These are phyloP conservation scores for Aldrovandia affinis DNA, from an alignment of 2,797 vertebrate genomes.

Conservation along the genomic window DNA sequence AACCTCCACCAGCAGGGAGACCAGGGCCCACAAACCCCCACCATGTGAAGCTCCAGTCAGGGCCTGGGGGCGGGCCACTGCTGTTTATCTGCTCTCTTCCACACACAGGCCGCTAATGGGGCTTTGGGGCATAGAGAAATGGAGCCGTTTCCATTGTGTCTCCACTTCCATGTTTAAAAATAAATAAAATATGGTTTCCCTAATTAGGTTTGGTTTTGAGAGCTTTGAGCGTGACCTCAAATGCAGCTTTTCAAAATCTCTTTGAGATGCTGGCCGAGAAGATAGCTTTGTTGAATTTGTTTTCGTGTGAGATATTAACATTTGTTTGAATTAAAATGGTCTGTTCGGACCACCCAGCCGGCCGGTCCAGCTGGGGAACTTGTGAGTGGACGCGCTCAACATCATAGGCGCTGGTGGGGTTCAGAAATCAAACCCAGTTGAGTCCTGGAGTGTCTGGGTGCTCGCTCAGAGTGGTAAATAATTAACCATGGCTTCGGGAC, in stretches of 20 bases:
- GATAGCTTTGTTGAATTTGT: not conserved
- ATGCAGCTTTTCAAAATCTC: not conserved
- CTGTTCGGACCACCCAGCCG: not conserved
- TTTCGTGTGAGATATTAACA: not conserved
- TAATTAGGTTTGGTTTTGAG: not conserved
- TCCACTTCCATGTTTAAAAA: not conserved
- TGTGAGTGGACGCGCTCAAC: not conserved
- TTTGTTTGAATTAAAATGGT: not conserved
- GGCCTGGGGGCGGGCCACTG: not conserved
- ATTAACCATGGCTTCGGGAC: conserved; percentile 23
- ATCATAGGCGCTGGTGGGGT: not conserved
- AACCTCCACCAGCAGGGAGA: not conserved
- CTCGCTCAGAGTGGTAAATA: not conserved
- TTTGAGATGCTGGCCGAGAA: not conserved
- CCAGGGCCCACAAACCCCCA: not conserved
- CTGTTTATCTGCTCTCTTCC: not conserved
- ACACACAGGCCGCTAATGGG: not conserved
- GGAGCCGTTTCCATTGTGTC: not conserved
- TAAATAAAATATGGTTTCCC: not conserved
- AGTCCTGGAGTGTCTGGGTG: not conserved
- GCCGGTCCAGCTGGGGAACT: not conserved
- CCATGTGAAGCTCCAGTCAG: not conserved
- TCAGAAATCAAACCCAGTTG: not conserved
- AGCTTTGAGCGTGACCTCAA: not conserved
- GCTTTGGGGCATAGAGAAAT: not conserved